Percentiles rank a stretch among this genome's conserved stretches.
phyloP scores from a whole-genome alignment of 1,140 invertebrate species.

The Prorops nasuta region DNA sequence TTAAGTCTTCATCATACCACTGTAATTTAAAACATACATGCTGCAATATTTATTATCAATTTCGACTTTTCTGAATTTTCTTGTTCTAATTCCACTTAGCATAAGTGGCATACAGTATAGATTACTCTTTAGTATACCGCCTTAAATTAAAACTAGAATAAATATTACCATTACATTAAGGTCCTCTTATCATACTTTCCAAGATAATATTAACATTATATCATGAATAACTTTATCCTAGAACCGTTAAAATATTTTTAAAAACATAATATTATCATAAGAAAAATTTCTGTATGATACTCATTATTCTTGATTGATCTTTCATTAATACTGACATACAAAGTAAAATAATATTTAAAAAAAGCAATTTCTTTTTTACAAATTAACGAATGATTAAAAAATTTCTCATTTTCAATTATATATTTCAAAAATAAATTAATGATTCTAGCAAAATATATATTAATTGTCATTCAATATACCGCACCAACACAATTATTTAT shows the following conservation, averaged over 20 bases:
- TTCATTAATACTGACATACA: conserved; percentile 33
- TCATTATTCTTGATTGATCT: not conserved
- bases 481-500: conserved; percentile 21
- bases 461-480: conserved; percentile 13
- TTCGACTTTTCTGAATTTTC: too few relatives aligned
- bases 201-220: conserved; percentile 27
- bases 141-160: conserved; percentile 36
- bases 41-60: too few relatives aligned
- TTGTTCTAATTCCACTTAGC: too few relatives aligned
- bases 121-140: not conserved
- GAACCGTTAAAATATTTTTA: too few relatives aligned
- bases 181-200: conserved; percentile 33
- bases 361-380: not conserved
- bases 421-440: conserved; percentile 32
- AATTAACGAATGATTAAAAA: not conserved
- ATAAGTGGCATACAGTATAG: too few relatives aligned
- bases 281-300: too few relatives aligned
- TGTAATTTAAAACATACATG: too few relatives aligned
- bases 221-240: conserved; percentile 20
- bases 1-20: too few relatives aligned
- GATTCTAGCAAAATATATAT: conserved; percentile 26
- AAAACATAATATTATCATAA: not conserved
- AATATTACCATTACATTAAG: conserved; percentile 31
- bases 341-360: not conserved
- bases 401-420: conserved; percentile 1